Conservation (phyloP, 2,797 vertebrate species). For the Melanitta fusca region DNA sequence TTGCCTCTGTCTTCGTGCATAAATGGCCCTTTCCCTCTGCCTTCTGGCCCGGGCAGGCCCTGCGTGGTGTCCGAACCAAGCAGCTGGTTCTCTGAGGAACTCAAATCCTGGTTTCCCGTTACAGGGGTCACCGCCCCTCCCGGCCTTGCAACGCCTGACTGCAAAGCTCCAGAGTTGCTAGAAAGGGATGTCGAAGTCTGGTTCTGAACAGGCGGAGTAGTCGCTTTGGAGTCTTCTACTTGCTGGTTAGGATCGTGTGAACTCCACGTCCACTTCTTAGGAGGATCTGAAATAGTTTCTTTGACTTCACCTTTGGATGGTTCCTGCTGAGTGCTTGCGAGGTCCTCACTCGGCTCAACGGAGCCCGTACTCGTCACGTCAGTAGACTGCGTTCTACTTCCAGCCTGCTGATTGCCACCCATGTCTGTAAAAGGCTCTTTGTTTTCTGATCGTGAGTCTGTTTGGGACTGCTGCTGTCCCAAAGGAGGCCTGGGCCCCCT, state of each 20-base stretch:
- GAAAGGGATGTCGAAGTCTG: slow-evolving; percentile 60
- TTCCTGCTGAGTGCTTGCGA: slow-evolving; percentile 75
- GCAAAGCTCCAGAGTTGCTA: slow-evolving; percentile 70
- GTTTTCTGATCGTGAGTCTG: slow-evolving; percentile 76
- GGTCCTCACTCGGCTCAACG: slow-evolving; percentile 68
- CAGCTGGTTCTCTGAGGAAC: slow-evolving; percentile 77
- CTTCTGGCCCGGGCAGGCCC: slow-evolving; percentile 62
- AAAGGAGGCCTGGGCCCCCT: slow-evolving; percentile 75
- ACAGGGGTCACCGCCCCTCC: slow-evolving; percentile 53
- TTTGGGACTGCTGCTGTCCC: slow-evolving; percentile 77
- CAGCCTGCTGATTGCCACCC: slow-evolving; percentile 70
- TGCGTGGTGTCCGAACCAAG: slow-evolving; percentile 77
- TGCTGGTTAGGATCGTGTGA: slow-evolving; percentile 76
- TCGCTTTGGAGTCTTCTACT: slow-evolving; percentile 74
- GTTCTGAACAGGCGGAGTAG: slow-evolving; percentile 53
- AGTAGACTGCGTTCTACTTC: slow-evolving; percentile 65
- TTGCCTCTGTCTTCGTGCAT: slow-evolving; percentile 84
- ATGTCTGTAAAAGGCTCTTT: slow-evolving; percentile 79
- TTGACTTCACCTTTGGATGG: slow-evolving; percentile 75
- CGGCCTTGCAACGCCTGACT: slow-evolving; percentile 65
- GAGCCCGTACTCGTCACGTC: slow-evolving; percentile 68
- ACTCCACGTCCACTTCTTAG: slow-evolving; percentile 80
- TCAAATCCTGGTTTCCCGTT: slow-evolving; percentile 76
- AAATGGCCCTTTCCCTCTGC: slow-evolving; percentile 72
- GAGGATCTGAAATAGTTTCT: slow-evolving; percentile 73